A percentile compares a stretch with the other conserved stretches of the same genome.
Conservation (phyloP, 2,797 vertebrate species). For the Harpagifer antarcticus region DNA sequence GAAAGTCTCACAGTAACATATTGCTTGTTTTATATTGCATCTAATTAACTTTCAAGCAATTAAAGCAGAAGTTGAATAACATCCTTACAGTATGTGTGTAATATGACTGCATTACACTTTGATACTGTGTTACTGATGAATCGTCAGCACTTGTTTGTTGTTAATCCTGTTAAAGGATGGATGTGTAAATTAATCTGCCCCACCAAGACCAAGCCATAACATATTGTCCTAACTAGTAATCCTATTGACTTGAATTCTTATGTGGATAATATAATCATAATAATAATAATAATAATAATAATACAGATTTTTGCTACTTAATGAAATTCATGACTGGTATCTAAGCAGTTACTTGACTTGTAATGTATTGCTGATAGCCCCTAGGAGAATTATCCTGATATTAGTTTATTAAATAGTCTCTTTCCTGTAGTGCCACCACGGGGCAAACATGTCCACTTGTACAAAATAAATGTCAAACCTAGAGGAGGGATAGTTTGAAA, state of each 20-base stretch:
- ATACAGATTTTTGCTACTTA: no score
- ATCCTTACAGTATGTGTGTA: background rate
- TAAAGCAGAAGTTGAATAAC: background rate
- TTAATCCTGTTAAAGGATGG: background rate
- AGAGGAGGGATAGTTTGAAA: background rate
- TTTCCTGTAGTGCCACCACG: background rate
- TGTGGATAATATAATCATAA: background rate
- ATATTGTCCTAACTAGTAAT: background rate
- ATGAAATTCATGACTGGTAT: background rate
- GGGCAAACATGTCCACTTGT: background rate
- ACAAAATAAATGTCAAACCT: background rate
- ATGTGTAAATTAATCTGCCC: background rate
- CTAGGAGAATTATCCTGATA: background rate
- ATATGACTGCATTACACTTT: background rate
- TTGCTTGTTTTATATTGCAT: slow-evolving; percentile 20
- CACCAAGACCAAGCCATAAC: background rate
- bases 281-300: background rate
- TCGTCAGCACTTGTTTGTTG: slow-evolving; percentile 2
- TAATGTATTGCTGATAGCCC: no score
- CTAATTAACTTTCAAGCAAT: background rate
- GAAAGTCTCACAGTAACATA: slow-evolving; percentile 10
- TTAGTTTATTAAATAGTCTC: background rate
- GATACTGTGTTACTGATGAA: slow-evolving; percentile 2
- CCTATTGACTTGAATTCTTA: background rate
- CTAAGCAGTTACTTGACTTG: background rate